Conservation (phyloP, 2,797 vertebrate genomes). For the Parotocinclus haroldoi region DNA sequence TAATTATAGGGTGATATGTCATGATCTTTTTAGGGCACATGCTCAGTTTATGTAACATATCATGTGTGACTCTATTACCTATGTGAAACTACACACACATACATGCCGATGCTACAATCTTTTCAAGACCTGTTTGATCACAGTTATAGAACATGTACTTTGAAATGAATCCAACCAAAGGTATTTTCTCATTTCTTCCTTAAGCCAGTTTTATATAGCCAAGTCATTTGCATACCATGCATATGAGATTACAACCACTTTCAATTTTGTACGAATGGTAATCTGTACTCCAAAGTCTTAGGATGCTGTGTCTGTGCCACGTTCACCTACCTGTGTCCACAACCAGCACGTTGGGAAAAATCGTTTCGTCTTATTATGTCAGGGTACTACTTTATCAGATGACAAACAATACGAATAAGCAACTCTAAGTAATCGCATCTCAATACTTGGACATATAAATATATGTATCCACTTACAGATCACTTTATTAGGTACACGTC, state of each 20-base stretch:
- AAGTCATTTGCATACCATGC: constrained; percentile 15
- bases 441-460: constrained; percentile 60
- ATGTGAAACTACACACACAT: too few species aligned
- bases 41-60: constrained; percentile 18
- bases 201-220: constrained; percentile 15
- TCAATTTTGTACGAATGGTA: constrained; percentile 43
- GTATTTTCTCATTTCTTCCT: constrained; percentile 27
- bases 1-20: constrained; percentile 41
- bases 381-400: too few species aligned
- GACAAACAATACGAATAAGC: too few species aligned
- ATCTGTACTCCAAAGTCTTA: constrained; percentile 72
- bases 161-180: constrained; percentile 21
- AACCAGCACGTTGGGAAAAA: neutral
- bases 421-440: constrained; percentile 42
- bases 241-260: neutral
- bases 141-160: neutral
- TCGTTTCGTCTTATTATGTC: too few species aligned
- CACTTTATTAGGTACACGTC: too few species aligned
- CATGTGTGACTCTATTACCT: too few species aligned
- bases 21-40: constrained; percentile 50
- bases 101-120: too few species aligned
- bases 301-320: constrained; percentile 49
- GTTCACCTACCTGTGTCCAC: constrained; percentile 4
- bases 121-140: too few species aligned
- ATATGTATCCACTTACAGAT: constrained; percentile 8